Evolutionary conservation across 2,113 vertebrate species (phyloP), one percentile per base, ranked within the genome.

Genomic region (Genyomyrus donnyi): DNA sequence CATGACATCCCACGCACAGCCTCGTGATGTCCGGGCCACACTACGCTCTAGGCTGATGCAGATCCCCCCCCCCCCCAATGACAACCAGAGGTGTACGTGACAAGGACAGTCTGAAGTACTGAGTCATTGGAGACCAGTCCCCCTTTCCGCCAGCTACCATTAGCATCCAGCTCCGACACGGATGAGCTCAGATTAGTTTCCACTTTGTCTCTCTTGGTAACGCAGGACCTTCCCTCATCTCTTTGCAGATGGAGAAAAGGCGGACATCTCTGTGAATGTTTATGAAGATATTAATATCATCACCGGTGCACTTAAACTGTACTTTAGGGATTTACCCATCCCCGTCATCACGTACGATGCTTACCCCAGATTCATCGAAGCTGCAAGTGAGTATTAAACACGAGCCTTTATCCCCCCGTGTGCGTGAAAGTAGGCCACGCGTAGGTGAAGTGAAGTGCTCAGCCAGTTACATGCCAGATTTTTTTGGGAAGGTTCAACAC

Each of bases 271-370:
- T 89, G 96, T 98, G 86, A 98, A 96, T 91, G 95, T 97, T 92
- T 99, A 99, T 93, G 98, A 99, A 96, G 98, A 99, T 95, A 99
- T 99, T 95, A 99, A 99, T 96, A 97, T 99, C 94, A 99, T 99
- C 96, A 98, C 98, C 3, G 98, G 98, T 90, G 98, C 98, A 80
- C 97, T 99, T 93, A 99, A 99, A 94, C 96, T 99, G 88, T 99
- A 99, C 96, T 99, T 99, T 97, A 97, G 98, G 96, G 98, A 99
- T 93, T 96, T 99, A 93, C 98, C 98, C 13, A 99, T 99, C 93
- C 98, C 98, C 87, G 96, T 99, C 93, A 99, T 99, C 95, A 98
- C 98, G 0, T 99, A 99, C 2, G 98, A 99, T 56, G 98, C 98
- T 92, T 98, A 99, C 94, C 98, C 98, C 58, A 98, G 96, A 94